These are phyloP conservation scores for Muraenolepis orangiensis DNA, from an alignment of 2,797 vertebrate genomes.

Conservation along the genomic window DNA sequence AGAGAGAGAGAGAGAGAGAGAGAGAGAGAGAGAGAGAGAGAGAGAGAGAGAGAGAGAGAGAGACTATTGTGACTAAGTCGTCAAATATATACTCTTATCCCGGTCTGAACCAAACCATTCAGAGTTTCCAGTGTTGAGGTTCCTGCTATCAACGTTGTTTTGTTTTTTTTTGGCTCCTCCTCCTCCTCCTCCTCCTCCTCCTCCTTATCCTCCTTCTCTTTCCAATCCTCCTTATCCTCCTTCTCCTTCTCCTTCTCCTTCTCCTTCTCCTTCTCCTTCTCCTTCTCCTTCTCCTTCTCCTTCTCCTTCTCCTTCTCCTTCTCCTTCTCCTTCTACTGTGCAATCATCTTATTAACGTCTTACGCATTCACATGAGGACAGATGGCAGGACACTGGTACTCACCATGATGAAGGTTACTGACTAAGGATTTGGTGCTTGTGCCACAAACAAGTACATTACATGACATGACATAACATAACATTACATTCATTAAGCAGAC, in stretches of 20 bases:
- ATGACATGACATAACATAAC: too few species aligned
- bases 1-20: constrained; percentile 3
- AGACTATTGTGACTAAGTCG: constrained; percentile 22
- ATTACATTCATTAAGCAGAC: too few species aligned
- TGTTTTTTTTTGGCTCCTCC: background rate
- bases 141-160: constrained; percentile 4
- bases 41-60: constrained; percentile 1
- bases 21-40: background rate
- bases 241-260: background rate
- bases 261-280: too few species aligned
- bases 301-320: too few species aligned
- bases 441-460: too few species aligned
- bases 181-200: too few species aligned
- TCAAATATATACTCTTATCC: constrained; percentile 23
- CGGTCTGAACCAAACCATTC: background rate
- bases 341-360: background rate
- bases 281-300: background rate
- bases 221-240: background rate
- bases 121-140: background rate
- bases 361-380: background rate
- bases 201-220: background rate
- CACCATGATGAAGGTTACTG: background rate
- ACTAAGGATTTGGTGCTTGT: background rate
- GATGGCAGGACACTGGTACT: background rate
- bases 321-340: background rate